These are phyloP conservation scores for Cephalotes varians DNA, from an alignment of 2,888 invertebrate species.

Conservation along the genomic window DNA sequence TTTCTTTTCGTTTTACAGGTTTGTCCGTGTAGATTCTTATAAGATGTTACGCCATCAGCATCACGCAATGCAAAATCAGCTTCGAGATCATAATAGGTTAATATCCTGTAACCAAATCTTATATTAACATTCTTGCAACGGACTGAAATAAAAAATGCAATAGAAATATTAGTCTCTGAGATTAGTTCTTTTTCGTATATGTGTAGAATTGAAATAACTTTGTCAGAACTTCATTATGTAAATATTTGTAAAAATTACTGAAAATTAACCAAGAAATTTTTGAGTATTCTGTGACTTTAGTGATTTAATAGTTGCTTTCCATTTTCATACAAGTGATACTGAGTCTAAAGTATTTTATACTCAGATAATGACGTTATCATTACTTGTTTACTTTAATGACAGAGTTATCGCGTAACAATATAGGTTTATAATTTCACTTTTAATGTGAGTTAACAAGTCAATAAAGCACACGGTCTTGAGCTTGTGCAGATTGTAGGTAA, in stretches of 20 bases:
- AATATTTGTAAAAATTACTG: not conserved
- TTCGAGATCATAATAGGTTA: constrained; percentile 88
- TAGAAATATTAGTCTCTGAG: not conserved
- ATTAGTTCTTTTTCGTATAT: not conserved
- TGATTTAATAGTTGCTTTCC: not conserved
- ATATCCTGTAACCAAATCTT: constrained; percentile 51
- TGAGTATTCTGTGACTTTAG: not conserved
- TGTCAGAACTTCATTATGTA: not conserved
- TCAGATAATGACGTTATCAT: no score
- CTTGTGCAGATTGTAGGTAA: no score
- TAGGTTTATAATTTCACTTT: no score
- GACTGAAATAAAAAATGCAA: not conserved
- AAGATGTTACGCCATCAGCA: constrained; percentile 88
- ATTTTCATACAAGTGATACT: no score
- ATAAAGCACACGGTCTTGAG: no score
- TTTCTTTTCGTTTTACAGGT: constrained; percentile 61
- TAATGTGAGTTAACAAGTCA: no score
- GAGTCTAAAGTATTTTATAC: no score
- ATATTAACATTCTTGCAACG: not conserved
- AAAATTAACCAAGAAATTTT: not conserved
- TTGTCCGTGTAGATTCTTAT: constrained; percentile 78
- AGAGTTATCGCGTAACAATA: no score
- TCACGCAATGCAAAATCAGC: constrained; percentile 89
- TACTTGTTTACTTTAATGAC: no score
- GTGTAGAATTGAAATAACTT: not conserved